Percentiles rank a stretch among this genome's conserved stretches.
These are phyloP conservation scores for Petrosia ficiformis DNA, from an alignment of 37 sponge, comb jelly and placozoan species.

Conservation along the genomic window DNA sequence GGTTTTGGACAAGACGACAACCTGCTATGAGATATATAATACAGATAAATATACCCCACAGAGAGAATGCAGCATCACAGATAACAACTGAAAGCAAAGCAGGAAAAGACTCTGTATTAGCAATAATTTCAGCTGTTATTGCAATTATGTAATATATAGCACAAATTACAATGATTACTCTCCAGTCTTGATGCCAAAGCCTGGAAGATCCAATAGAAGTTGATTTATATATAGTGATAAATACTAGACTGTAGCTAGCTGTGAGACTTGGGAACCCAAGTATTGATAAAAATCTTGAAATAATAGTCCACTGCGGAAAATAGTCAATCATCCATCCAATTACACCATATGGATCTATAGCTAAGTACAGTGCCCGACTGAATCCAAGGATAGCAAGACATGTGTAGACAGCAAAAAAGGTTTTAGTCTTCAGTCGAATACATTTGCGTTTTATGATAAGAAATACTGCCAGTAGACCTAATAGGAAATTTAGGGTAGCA, in stretches of 20 bases:
- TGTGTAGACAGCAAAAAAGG: constrained; percentile 33
- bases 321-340: constrained; percentile 1
- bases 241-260: constrained; percentile 41
- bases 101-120: constrained; percentile 9
- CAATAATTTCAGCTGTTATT: constrained; percentile 15
- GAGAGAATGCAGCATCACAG: constrained; percentile 29
- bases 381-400: constrained; percentile 39
- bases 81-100: constrained; percentile 17
- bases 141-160: constrained; percentile 45
- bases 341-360: constrained; percentile 26
- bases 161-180: constrained; percentile 10
- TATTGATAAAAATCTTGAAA: constrained; percentile 16
- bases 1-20: background rate
- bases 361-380: constrained; percentile 14
- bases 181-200: constrained; percentile 26
- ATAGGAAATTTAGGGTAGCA: constrained; percentile 1
- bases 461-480: constrained; percentile 15
- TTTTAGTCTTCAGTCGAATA: constrained; percentile 26
- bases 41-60: constrained; percentile 48
- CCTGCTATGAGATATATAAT: constrained; percentile 32
- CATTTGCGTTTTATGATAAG: constrained; percentile 30
- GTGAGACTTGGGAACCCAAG: constrained; percentile 60
- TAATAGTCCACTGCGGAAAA: constrained; percentile 27
- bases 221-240: constrained; percentile 31
- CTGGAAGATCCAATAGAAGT: constrained; percentile 14